Evolutionary conservation across 2,888 invertebrate species (phyloP).

Genomic region (Spilarctia lutea): DNA sequence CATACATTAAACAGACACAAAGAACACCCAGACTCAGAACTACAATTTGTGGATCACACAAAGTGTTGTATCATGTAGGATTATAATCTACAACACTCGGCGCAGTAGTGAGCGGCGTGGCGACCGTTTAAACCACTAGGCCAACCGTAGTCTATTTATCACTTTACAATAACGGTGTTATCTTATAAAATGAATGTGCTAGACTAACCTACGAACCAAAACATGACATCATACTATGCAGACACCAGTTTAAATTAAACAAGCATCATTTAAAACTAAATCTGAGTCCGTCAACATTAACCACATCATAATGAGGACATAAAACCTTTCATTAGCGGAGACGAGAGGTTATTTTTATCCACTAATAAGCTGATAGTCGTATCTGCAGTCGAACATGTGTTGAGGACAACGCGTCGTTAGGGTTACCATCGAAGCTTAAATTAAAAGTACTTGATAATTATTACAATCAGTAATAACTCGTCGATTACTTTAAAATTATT

Average conservation of each 20-base stretch:
- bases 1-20: too few relatives aligned
- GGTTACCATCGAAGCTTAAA: slow-evolving; percentile 3
- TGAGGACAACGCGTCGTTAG: slow-evolving; percentile 25
- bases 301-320: slow-evolving; percentile 32
- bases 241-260: slow-evolving; percentile 8
- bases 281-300: slow-evolving; percentile 28
- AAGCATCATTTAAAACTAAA: slow-evolving; percentile 32
- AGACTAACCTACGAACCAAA: slow-evolving; percentile 5
- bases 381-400: slow-evolving; percentile 37
- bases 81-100: too few relatives aligned
- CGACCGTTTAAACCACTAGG: too few relatives aligned
- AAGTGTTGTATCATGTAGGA: too few relatives aligned
- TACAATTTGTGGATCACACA: too few relatives aligned
- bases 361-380: slow-evolving; percentile 36
- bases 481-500: not conserved
- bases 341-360: slow-evolving; percentile 45
- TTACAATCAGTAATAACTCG: not conserved
- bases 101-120: too few relatives aligned
- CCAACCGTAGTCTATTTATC: too few relatives aligned
- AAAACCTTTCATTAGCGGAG: slow-evolving; percentile 44
- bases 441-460: not conserved
- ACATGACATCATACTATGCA: slow-evolving; percentile 2
- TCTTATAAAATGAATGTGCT: not conserved
- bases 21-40: too few relatives aligned
- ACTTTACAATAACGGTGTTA: not conserved